Evolutionary conservation across 2,113 vertebrate species (phyloP).

Genomic region (Paramisgurnus dabryanus): DNA sequence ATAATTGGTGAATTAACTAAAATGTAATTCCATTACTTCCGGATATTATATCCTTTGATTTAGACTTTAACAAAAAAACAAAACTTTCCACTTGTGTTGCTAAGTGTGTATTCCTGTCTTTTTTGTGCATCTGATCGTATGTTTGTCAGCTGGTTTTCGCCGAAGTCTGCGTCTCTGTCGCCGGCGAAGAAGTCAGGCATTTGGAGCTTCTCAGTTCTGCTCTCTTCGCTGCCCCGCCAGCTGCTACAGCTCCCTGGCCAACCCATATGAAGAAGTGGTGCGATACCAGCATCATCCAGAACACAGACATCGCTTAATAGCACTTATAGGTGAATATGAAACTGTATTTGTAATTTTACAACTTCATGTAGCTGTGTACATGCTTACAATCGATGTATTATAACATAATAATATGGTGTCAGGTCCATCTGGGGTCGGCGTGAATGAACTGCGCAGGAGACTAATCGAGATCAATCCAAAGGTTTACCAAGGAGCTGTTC

Average conservation of each 20-base stretch:
- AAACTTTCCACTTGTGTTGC: not conserved
- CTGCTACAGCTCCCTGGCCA: constrained; percentile 65
- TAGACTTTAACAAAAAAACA: not conserved
- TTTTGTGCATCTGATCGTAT: not conserved
- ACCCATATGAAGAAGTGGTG: constrained; percentile 90
- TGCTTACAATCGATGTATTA: not conserved
- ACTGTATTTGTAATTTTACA: not conserved
- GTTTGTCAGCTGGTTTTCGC: constrained; percentile 86
- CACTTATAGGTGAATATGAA: constrained; percentile 81
- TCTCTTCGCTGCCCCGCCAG: constrained; percentile 65
- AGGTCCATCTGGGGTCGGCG: constrained; percentile 93
- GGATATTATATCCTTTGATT: not conserved
- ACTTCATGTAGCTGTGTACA: not conserved
- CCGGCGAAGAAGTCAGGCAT: constrained; percentile 61
- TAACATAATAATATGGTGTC: constrained; percentile 14
- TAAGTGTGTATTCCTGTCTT: not conserved
- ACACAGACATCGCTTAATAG: constrained; percentile 81
- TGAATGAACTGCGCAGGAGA: constrained; percentile 87
- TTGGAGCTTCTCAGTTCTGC: constrained; percentile 57
- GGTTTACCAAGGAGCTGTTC: constrained; percentile 83
- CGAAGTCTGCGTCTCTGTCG: constrained; percentile 90
- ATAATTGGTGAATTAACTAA: too few species aligned
- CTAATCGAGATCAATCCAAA: constrained; percentile 83
- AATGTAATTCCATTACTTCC: too few species aligned
- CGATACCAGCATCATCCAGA: constrained; percentile 81